These are phyloP conservation scores for Mobula hypostoma DNA, from an alignment of 2,113 vertebrate species.

Conservation along the genomic window DNA sequence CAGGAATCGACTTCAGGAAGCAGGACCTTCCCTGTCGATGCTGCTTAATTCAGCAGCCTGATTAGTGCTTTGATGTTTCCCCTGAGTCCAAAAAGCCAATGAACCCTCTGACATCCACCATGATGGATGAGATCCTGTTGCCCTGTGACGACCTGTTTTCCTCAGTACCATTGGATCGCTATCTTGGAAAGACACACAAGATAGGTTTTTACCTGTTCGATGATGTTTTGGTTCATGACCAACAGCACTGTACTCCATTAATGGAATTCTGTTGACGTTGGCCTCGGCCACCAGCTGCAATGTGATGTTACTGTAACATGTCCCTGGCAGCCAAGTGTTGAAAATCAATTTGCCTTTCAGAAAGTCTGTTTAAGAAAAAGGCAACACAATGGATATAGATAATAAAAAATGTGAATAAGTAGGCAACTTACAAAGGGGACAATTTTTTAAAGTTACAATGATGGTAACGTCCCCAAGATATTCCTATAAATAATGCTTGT, in stretches of 20 bases:
- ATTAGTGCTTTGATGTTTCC: background rate
- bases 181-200: background rate
- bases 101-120: background rate
- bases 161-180: too few species aligned
- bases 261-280: slow-evolving; percentile 69
- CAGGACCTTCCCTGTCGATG: background rate
- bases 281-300: slow-evolving; percentile 90
- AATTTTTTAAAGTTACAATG: background rate
- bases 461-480: background rate
- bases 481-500: background rate
- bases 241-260: slow-evolving; percentile 72
- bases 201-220: slow-evolving; percentile 69
- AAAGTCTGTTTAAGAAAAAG: slow-evolving; percentile 66
- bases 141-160: background rate
- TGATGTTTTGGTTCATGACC: slow-evolving; percentile 72
- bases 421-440: background rate
- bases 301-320: slow-evolving; percentile 87
- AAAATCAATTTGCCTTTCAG: slow-evolving; percentile 87
- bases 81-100: too few species aligned
- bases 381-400: background rate
- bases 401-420: background rate
- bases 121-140: background rate
- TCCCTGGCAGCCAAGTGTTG: slow-evolving; percentile 88
- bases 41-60: background rate
- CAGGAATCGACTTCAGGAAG: background rate